phyloP scores from a whole-genome alignment of 1,140 invertebrate species.

The Drosophila kohkoa region DNA sequence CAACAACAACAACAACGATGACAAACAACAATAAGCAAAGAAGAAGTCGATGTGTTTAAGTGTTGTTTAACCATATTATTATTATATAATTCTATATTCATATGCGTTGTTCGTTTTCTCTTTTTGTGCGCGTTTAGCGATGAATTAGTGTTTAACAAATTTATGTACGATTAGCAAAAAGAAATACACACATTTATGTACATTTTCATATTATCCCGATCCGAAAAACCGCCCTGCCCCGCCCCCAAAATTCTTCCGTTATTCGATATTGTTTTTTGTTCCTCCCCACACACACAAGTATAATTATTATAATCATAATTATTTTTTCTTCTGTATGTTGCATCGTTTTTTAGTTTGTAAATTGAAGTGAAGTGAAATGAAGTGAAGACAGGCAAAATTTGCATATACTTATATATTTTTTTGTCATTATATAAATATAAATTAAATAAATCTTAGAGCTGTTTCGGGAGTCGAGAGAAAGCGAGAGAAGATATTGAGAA shows the following conservation, averaged over 20 bases:
- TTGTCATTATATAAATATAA: conserved; percentile 31
- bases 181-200: conserved; percentile 56
- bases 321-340: conserved; percentile 52
- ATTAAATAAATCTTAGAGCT: conserved; percentile 15
- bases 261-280: conserved; percentile 32
- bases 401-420: conserved; percentile 27
- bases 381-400: conserved; percentile 16
- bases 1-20: background rate
- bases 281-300: conserved; percentile 2
- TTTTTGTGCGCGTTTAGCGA: conserved; percentile 34
- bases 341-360: conserved; percentile 65
- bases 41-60: conserved; percentile 19
- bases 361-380: background rate
- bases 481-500: conserved; percentile 3
- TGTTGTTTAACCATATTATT: conserved; percentile 15
- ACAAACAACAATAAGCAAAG: conserved; percentile 4
- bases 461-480: background rate
- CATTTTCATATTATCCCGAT: conserved; percentile 33
- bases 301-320: conserved; percentile 22
- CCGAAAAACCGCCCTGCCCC: background rate
- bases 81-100: background rate
- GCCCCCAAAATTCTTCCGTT: background rate
- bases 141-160: conserved; percentile 33
- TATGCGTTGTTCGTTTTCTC: conserved; percentile 20
- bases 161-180: conserved; percentile 69